A percentile compares a stretch with the other conserved stretches of the same genome.
These are phyloP conservation scores for Apodemia hepburni DNA, from an alignment of 2,888 invertebrate species.

Conservation along the genomic window DNA sequence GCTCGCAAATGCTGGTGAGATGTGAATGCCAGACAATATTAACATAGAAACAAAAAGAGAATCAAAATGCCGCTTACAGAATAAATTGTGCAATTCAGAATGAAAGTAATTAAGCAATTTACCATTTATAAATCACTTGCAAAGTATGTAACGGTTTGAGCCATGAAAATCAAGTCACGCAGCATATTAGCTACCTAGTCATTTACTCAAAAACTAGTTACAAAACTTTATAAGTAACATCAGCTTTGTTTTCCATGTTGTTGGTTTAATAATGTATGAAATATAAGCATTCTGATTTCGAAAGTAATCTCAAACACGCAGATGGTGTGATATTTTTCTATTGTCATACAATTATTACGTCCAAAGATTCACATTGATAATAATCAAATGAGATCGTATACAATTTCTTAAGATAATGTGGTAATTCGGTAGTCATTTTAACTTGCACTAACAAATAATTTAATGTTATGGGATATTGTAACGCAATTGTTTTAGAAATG, in stretches of 20 bases:
- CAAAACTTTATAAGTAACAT: background rate
- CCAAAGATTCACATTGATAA: constrained; percentile 9
- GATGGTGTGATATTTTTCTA: background rate
- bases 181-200: background rate
- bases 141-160: background rate
- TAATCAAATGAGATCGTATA: background rate
- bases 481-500: constrained; percentile 3
- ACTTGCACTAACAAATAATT: constrained; percentile 1
- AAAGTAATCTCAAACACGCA: constrained; percentile 7
- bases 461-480: constrained; percentile 3
- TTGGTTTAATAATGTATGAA: background rate
- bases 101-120: background rate
- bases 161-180: background rate
- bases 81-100: no score
- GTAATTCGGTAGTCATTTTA: constrained; percentile 1
- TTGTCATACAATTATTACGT: constrained; percentile 12
- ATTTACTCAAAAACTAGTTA: background rate
- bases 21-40: no score
- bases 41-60: no score
- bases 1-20: no score
- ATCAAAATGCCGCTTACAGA: no score
- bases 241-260: background rate
- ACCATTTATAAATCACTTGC: background rate
- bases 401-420: constrained; percentile 13
- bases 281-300: background rate